Base-by-base conservation (phyloP, 2,888 invertebrate genomes). In the Ceramica pisi region DNA sequence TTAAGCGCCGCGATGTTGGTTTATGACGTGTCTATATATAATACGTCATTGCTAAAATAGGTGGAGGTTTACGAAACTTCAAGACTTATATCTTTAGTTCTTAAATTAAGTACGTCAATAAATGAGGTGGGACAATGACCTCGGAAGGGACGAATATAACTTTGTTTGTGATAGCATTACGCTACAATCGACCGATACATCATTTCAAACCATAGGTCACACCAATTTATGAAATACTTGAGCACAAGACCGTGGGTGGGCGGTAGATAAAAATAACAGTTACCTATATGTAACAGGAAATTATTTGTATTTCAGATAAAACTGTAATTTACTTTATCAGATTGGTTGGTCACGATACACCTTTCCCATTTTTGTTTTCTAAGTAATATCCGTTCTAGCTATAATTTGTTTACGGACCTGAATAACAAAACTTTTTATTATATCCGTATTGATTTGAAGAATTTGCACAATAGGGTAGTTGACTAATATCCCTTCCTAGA, bases 291-390 rank as follows among this genome's bases (percentile, higher is more conserved):
- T n/a, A 50, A 67, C 79, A 78, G 68, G 78, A 78, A 78, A 67
- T 78, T 65, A 78, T 78, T 68, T 50, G 65, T 73, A 70, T 79
- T 79, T 78, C 68, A 50, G 57, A 74, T 69, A 78, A 78, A 69
- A 78, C 66, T 62, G 65, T 66, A 79, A 66, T 78, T 74, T 74
- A 66, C 41, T 62, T 79, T 74, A 78, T 79, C 79, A 69, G 78
- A 78, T 79, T 63, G 8, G 26, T 55, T 51, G 50, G 78, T 78
- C 74, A 78, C 74, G 78, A 73, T 65, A 68, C 35, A 26, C 69
- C 48, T 67, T 66, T 51, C 26, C 26, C 6, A 44, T 51, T 73
- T 78, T 78, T 65, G 57, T 68, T 65, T 66, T 66, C 57, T 26
- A 59, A 71, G 51, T 55, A 55, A 63, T 66, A 55, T 44, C 57